Percentiles rank a stretch among this genome's conserved stretches.
Evolutionary conservation across 2,797 vertebrate genomes (phyloP).

Genomic region (Helarctos malayanus): DNA sequence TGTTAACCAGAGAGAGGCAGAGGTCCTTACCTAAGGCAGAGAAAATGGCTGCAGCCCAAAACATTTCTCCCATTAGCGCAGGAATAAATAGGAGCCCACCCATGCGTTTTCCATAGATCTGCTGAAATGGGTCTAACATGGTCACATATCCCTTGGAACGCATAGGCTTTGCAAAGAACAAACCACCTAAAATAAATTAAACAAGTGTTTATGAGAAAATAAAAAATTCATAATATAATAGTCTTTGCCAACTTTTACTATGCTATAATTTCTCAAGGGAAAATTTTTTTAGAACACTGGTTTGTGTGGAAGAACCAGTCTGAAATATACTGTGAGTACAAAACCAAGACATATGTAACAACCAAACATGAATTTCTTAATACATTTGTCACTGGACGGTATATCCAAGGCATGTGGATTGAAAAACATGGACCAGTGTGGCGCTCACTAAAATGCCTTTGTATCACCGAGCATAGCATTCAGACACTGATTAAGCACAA

Average conservation of each 20-base stretch:
- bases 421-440: neutral
- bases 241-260: neutral
- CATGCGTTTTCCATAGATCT: constrained; percentile 98
- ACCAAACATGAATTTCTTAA: neutral
- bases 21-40: constrained; percentile 95
- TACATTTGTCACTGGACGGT: neutral
- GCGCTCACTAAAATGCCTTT: neutral
- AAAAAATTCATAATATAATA: neutral
- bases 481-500: neutral
- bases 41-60: constrained; percentile 99
- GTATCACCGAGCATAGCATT: neutral
- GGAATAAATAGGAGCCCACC: constrained; percentile 98
- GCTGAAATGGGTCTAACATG: constrained; percentile 99
- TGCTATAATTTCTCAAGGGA: constrained; percentile 7
- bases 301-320: neutral
- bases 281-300: neutral
- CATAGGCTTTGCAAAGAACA: constrained; percentile 99
- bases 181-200: constrained; percentile 92
- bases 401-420: neutral
- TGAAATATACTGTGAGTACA: neutral
- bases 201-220: neutral
- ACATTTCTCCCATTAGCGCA: constrained; percentile 98
- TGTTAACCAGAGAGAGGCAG: neutral
- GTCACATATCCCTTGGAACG: constrained; percentile 97
- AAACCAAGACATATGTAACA: constrained; percentile 1